These are phyloP conservation scores for Formica exsecta DNA, from an alignment of 1,140 invertebrate genomes.

Conservation along the genomic window DNA sequence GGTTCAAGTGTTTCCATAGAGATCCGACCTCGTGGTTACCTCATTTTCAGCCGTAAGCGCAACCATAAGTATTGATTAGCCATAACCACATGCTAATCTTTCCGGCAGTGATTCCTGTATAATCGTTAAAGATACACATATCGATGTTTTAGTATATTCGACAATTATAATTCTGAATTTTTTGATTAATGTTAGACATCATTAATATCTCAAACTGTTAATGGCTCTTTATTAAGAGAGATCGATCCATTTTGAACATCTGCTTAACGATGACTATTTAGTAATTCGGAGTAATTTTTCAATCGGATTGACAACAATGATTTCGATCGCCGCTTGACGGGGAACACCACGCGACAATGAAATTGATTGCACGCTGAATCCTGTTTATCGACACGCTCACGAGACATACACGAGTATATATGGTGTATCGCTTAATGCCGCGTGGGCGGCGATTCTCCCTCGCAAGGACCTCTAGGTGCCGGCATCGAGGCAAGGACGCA, in stretches of 20 bases:
- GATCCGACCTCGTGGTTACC: conserved; percentile 10
- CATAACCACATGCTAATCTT: neutral
- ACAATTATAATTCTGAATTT: no score
- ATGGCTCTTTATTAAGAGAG: neutral
- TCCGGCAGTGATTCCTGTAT: neutral
- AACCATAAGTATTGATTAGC: conserved; percentile 25
- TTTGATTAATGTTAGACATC: neutral
- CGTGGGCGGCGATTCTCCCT: conserved; percentile 47
- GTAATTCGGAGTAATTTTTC: neutral
- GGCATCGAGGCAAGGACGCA: conserved; percentile 52
- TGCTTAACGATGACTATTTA: neutral
- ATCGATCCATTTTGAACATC: neutral
- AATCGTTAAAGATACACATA: neutral
- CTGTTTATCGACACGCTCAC: conserved; percentile 31
- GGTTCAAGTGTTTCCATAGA: conserved; percentile 28
- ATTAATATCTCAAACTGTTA: neutral
- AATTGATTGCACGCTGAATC: conserved; percentile 27
- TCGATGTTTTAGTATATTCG: no score
- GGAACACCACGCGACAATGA: neutral
- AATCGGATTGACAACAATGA: no score
- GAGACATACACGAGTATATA: neutral
- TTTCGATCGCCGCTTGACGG: neutral
- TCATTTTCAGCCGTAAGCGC: conserved; percentile 6
- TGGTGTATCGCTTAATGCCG: conserved; percentile 37
- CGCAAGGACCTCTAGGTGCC: conserved; percentile 33